Conservation (phyloP, 2,888 invertebrate genomes). For the Lampropteryx suffumata region DNA sequence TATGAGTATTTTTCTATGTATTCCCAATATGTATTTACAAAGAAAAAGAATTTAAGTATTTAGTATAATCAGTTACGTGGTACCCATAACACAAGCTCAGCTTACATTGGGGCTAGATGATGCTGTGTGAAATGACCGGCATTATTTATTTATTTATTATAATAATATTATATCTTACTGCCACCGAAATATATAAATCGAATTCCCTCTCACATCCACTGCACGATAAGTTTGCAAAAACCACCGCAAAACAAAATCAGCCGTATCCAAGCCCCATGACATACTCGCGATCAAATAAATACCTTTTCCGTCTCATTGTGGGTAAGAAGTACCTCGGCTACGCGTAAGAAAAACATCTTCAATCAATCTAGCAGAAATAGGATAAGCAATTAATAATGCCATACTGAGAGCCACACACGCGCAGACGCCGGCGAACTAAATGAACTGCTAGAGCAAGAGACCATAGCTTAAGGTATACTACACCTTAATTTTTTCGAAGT, state of each 20-base stretch:
- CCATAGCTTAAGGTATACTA: not conserved
- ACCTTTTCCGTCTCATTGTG: constrained; percentile 3
- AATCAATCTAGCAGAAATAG: constrained; percentile 30
- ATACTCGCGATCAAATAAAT: constrained; percentile 20
- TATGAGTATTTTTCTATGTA: no score
- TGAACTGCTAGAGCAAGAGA: constrained; percentile 8
- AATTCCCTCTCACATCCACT: no score
- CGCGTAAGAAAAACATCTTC: constrained; percentile 12
- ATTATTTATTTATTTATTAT: no score
- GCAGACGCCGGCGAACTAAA: constrained; percentile 18
- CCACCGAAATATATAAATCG: no score
- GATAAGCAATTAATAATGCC: constrained; percentile 34
- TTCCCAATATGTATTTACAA: no score
- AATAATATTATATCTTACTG: no score
- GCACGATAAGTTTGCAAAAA: not conserved
- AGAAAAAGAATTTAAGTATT: no score
- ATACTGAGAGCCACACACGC: constrained; percentile 29
- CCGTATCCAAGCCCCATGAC: constrained; percentile 3
- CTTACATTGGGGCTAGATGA: no score
- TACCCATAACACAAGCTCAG: no score
- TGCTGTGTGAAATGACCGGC: no score
- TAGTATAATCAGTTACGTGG: no score
- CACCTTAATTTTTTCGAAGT: no score
- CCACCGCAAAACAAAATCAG: constrained; percentile 3
- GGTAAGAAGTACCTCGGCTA: constrained; percentile 16